Evolutionary conservation across 2,888 invertebrate species (phyloP).

Genomic region (Parnassius orleans): DNA sequence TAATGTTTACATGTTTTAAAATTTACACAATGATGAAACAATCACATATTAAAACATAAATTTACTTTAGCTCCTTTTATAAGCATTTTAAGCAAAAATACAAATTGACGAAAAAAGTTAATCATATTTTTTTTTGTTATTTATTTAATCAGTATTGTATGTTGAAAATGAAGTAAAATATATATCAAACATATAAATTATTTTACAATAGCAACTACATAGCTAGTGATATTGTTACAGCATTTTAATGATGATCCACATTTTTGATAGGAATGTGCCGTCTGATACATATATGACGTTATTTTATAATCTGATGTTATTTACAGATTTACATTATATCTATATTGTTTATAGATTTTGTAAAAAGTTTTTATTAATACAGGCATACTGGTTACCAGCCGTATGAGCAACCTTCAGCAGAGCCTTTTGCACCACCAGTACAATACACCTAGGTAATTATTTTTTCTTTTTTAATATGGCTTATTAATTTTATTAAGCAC

Average conservation of each 20-base stretch:
- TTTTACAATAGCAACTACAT: too few relatives aligned
- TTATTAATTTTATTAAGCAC: neutral
- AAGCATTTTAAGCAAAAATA: too few relatives aligned
- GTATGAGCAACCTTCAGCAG: constrained; percentile 61
- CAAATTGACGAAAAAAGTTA: neutral
- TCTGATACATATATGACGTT: constrained; percentile 77
- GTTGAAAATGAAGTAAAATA: too few relatives aligned
- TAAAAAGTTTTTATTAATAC: constrained; percentile 19
- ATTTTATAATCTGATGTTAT: constrained; percentile 49
- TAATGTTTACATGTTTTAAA: neutral
- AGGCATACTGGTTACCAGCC: constrained; percentile 72
- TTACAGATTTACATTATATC: neutral
- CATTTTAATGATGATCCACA: constrained; percentile 65
- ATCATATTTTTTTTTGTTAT: too few relatives aligned
- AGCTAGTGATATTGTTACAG: too few relatives aligned
- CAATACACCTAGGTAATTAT: constrained; percentile 55
- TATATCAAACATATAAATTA: too few relatives aligned
- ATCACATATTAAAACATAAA: too few relatives aligned
- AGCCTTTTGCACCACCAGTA: constrained; percentile 64
- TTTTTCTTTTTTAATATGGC: neutral
- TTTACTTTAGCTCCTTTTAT: too few relatives aligned
- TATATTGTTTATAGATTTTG: neutral
- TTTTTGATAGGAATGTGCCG: constrained; percentile 79
- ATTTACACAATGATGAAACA: too few relatives aligned
- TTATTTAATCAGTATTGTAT: too few relatives aligned